phyloP scores from a whole-genome alignment of 2,797 vertebrate genomes.

The Mallotus villosus region DNA sequence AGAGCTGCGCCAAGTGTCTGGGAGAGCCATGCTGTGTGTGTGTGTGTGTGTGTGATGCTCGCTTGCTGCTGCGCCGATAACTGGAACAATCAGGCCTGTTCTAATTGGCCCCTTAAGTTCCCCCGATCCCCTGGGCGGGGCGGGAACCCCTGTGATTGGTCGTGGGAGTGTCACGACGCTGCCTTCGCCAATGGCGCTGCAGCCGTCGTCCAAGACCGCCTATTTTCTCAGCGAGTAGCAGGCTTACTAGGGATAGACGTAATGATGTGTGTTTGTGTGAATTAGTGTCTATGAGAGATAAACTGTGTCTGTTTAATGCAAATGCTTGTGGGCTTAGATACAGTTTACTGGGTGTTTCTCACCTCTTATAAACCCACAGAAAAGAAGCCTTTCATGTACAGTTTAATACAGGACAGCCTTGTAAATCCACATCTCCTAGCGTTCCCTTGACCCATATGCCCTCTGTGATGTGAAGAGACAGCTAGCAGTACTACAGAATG shows the following conservation, averaged over 20 bases:
- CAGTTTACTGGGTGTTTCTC: not conserved
- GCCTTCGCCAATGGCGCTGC: not conserved
- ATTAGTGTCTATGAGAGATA: not conserved
- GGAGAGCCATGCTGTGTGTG: too few species aligned
- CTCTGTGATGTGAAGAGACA: constrained; percentile 11
- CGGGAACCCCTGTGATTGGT: constrained; percentile 21
- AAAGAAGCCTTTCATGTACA: constrained; percentile 10
- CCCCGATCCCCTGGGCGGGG: constrained; percentile 6
- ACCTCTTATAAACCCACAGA: constrained; percentile 15
- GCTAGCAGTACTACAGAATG: constrained; percentile 1
- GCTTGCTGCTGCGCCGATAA: constrained; percentile 24
- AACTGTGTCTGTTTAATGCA: constrained; percentile 10
- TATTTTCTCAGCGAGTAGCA: constrained; percentile 10
- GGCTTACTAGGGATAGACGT: constrained; percentile 25
- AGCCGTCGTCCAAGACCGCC: not conserved
- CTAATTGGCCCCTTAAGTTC: constrained; percentile 32
- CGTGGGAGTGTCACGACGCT: constrained; percentile 17
- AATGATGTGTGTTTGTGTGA: constrained; percentile 8
- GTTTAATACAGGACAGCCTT: constrained; percentile 26
- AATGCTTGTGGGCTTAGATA: not conserved
- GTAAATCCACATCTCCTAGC: constrained; percentile 21
- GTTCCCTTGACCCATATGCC: constrained; percentile 38
- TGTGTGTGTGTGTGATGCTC: constrained; percentile 4
- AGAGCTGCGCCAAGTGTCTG: too few species aligned
- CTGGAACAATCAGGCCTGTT: constrained; percentile 35